A percentile compares a stretch with the other conserved stretches of the same genome.
phyloP scores from a whole-genome alignment of 2,113 vertebrate genomes.

The Riparia riparia region DNA sequence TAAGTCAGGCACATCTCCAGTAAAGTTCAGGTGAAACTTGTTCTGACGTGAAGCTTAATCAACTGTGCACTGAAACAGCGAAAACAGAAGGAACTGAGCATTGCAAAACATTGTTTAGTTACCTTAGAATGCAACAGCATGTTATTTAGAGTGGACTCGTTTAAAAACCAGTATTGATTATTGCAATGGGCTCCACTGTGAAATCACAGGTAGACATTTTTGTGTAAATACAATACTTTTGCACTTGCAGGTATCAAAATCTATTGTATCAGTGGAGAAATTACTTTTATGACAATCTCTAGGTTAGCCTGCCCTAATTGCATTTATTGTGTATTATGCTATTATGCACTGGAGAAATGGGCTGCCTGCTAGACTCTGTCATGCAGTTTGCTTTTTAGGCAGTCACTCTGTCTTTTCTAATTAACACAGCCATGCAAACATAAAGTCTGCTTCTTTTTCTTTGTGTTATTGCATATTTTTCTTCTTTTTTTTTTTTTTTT shows the following conservation, averaged over 20 bases:
- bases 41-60: neutral
- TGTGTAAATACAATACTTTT: neutral
- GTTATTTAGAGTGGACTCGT: neutral
- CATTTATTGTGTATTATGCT: neutral
- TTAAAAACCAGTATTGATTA: neutral
- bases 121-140: neutral
- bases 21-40: neutral
- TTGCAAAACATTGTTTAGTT: neutral
- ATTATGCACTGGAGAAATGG: neutral
- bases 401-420: constrained; percentile 6
- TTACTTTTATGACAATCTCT: neutral
- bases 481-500: neutral
- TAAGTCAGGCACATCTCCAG: neutral
- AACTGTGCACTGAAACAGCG: neutral
- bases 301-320: neutral
- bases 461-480: neutral
- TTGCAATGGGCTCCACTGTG: neutral
- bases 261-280: neutral
- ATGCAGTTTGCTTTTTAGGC: neutral
- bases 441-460: neutral
- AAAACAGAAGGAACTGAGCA: neutral
- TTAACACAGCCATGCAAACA: neutral
- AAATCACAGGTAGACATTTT: neutral
- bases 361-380: neutral
- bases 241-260: neutral